These are phyloP conservation scores for Antechinus stuartii DNA, from an alignment of 2,113 vertebrate genomes.

Conservation along the genomic window DNA sequence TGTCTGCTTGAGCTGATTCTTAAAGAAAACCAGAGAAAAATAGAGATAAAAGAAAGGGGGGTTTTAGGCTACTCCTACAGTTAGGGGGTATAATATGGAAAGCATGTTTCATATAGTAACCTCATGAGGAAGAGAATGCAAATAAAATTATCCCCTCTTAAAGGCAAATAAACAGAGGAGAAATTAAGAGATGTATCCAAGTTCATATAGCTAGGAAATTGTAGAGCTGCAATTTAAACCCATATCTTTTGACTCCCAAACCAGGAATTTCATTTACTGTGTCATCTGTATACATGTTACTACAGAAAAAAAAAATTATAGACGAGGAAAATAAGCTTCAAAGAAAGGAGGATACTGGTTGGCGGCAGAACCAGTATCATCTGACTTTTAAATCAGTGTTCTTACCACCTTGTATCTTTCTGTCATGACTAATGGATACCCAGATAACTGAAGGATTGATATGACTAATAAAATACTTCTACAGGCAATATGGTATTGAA, in stretches of 20 bases:
- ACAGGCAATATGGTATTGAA: no score
- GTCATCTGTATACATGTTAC: neutral
- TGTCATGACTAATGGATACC: neutral
- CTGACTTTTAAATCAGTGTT: neutral
- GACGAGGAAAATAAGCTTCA: neutral
- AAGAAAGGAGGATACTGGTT: neutral
- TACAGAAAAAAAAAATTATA: neutral
- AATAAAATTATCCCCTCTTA: neutral
- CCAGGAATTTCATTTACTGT: neutral
- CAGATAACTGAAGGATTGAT: neutral
- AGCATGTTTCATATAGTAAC: neutral
- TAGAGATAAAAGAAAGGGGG: neutral
- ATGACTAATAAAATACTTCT: neutral
- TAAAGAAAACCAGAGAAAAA: neutral
- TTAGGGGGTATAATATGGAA: neutral
- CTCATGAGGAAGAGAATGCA: neutral
- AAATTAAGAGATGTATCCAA: neutral
- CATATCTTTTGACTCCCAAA: neutral
- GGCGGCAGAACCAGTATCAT: neutral
- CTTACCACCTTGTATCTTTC: neutral
- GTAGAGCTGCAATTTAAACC: neutral
- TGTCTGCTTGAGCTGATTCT: neutral
- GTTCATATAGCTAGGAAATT: neutral
- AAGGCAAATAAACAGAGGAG: neutral
- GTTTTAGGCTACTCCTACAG: neutral